Evolutionary conservation across 2,888 invertebrate species (phyloP).

Genomic region (Drosophila helvetica): DNA sequence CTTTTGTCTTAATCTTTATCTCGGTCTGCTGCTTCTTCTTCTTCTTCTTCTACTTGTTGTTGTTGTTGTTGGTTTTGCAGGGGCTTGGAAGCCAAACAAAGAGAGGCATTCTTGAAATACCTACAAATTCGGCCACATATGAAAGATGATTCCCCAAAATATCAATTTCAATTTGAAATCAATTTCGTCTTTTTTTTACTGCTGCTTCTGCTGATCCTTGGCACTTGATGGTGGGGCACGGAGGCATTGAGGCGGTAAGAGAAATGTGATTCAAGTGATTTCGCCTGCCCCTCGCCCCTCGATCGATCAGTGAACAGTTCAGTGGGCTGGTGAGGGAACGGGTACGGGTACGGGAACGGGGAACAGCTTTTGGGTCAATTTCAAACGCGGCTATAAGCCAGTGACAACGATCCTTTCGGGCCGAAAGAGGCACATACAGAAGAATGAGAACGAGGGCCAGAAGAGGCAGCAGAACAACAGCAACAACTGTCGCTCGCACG

Average conservation of each 20-base stretch:
- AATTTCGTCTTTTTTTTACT: not conserved
- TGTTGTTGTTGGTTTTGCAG: not conserved
- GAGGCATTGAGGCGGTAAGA: slow-evolving; percentile 44
- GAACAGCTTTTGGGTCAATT: slow-evolving; percentile 67
- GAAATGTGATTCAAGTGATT: slow-evolving; percentile 30
- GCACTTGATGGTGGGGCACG: slow-evolving; percentile 31
- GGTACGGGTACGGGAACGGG: no score
- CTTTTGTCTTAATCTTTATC: slow-evolving; percentile 30
- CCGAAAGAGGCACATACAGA: not conserved
- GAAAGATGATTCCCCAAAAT: slow-evolving; percentile 63
- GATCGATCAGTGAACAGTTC: slow-evolving; percentile 67
- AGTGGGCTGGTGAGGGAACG: slow-evolving; percentile 50
- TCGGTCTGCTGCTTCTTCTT: not conserved
- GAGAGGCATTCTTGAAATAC: slow-evolving; percentile 45
- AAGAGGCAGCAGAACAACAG: slow-evolving; percentile 9
- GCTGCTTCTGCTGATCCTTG: slow-evolving; percentile 15
- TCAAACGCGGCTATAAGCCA: slow-evolving; percentile 54
- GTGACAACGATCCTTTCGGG: slow-evolving; percentile 32
- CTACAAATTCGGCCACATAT: slow-evolving; percentile 12
- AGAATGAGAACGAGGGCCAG: not conserved
- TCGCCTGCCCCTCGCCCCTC: slow-evolving; percentile 10
- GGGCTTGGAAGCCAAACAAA: slow-evolving; percentile 64
- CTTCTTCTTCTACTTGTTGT: not conserved
- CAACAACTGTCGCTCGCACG: slow-evolving; percentile 81
- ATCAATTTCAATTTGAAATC: slow-evolving; percentile 66